Percentiles rank a stretch among this genome's conserved stretches.
These are phyloP conservation scores for Myotis lucifugus DNA, from an alignment of 2,113 vertebrate species.

Conservation along the genomic window DNA sequence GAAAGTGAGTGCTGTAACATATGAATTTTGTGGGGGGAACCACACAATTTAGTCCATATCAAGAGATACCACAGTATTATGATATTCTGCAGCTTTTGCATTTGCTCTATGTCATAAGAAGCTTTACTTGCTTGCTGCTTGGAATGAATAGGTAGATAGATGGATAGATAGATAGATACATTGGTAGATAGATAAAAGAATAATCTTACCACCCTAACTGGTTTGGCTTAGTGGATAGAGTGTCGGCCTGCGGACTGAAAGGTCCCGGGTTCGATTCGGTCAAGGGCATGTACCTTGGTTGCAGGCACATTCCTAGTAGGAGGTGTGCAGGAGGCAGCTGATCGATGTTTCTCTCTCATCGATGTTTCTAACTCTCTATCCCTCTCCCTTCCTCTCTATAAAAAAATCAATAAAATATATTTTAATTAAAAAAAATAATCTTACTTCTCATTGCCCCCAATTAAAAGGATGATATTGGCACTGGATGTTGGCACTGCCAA, in stretches of 20 bases:
- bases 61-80: neutral
- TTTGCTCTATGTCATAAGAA: neutral
- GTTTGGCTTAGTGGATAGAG: too few relatives aligned
- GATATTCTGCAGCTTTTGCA: neutral
- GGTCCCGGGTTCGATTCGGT: too few relatives aligned
- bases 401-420: too few relatives aligned
- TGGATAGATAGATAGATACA: neutral
- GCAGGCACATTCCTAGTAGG: too few relatives aligned
- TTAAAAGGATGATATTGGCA: neutral
- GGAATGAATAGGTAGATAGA: neutral
- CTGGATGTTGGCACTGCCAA: neutral
- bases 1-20: neutral
- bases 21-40: neutral
- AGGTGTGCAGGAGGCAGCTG: too few relatives aligned
- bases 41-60: neutral
- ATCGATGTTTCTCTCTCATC: too few relatives aligned
- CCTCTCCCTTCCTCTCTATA: too few relatives aligned
- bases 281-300: too few relatives aligned
- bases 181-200: neutral
- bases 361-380: too few relatives aligned
- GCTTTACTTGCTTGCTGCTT: neutral
- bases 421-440: too few relatives aligned
- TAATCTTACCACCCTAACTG: neutral
- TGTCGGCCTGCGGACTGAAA: too few relatives aligned
- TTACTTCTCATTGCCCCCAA: neutral